Evolutionary conservation across 1,140 invertebrate genomes (phyloP).

Genomic region (Cydia fagiglandana): DNA sequence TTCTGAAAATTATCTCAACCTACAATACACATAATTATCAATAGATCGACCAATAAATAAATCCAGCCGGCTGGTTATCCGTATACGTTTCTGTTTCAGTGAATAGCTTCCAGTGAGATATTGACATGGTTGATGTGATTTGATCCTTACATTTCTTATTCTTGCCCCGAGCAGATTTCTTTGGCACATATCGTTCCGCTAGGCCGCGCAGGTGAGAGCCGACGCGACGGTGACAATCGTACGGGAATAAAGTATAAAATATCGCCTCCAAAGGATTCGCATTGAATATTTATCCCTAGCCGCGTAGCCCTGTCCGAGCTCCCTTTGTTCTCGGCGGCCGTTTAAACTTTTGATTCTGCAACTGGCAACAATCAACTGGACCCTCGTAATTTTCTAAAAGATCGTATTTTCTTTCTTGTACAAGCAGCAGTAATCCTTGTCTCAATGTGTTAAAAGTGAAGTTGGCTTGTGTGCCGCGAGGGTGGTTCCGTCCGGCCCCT

Average conservation of each 20-base stretch:
- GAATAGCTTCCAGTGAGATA: conserved; percentile 21
- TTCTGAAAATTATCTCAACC: neutral
- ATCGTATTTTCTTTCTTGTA: conserved; percentile 32
- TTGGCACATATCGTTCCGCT: conserved; percentile 49
- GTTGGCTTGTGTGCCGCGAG: conserved; percentile 21
- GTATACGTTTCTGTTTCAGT: neutral
- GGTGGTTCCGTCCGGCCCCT: conserved; percentile 47
- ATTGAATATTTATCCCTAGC: conserved; percentile 76
- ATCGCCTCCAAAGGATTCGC: conserved; percentile 76
- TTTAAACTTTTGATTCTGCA: conserved; percentile 80
- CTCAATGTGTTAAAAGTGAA: conserved; percentile 20
- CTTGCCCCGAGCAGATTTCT: conserved; percentile 43
- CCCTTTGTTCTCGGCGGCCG: conserved; percentile 76
- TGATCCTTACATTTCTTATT: conserved; percentile 29
- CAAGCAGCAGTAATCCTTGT: conserved; percentile 46
- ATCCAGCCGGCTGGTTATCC: conserved; percentile 12
- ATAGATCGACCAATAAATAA: conserved; percentile 33
- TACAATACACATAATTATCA: conserved; percentile 34
- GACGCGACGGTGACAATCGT: conserved; percentile 51
- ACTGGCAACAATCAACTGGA: conserved; percentile 75
- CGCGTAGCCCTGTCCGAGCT: conserved; percentile 65
- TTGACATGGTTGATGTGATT: conserved; percentile 21
- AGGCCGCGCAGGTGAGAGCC: conserved; percentile 70
- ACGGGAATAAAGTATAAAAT: conserved; percentile 73
- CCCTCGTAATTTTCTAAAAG: conserved; percentile 66